phyloP scores from a whole-genome alignment of 2,113 vertebrate species.

The Meles meles region DNA sequence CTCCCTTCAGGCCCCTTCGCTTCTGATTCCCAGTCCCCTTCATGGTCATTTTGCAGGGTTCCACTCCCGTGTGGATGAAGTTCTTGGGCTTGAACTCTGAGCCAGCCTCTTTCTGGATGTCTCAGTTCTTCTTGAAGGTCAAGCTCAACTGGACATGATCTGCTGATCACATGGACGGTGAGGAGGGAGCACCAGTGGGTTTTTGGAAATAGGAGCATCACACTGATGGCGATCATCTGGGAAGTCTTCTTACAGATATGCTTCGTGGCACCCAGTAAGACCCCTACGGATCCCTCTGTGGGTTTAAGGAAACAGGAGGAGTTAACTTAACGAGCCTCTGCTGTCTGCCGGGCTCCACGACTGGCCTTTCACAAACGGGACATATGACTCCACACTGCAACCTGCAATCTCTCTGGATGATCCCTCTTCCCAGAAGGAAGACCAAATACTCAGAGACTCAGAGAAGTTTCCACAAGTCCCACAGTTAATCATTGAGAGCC shows the following conservation, averaged over 20 bases:
- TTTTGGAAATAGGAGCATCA: background rate
- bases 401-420: background rate
- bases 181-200: too few species aligned
- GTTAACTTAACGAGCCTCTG: background rate
- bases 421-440: background rate
- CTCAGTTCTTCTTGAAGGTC: background rate
- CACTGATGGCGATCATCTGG: background rate
- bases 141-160: background rate
- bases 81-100: background rate
- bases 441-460: background rate
- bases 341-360: background rate
- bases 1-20: background rate
- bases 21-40: background rate
- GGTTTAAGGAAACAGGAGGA: background rate
- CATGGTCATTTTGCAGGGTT: background rate
- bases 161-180: too few species aligned
- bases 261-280: background rate
- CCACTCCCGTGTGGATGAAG: rapidly evolving
- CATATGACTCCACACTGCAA: background rate
- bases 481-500: background rate
- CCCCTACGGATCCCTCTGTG: background rate
- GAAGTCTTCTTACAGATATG: rapidly evolving
- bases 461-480: background rate
- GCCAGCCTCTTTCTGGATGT: background rate
- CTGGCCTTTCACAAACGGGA: rapidly evolving